Evolutionary conservation across 2,797 vertebrate genomes (phyloP).

Genomic region (Spinus olivaceus): DNA sequence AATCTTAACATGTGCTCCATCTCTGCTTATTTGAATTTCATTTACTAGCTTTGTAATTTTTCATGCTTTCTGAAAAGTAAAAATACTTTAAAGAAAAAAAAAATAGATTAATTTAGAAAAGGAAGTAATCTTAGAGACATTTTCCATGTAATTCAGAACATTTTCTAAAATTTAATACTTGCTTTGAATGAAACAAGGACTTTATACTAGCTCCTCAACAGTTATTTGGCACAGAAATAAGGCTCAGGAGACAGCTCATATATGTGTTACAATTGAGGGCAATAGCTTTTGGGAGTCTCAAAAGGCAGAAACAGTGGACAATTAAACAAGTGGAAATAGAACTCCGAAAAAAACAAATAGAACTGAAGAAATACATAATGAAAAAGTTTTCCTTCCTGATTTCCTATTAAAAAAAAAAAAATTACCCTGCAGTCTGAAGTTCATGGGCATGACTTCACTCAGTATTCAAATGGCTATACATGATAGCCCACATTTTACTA

Average conservation of each 20-base stretch:
- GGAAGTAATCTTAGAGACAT: slow-evolving; percentile 21
- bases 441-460: neutral
- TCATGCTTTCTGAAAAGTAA: slow-evolving; percentile 18
- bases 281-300: neutral
- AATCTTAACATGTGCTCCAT: neutral
- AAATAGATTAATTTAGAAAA: neutral
- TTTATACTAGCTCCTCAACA: neutral
- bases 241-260: neutral
- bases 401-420: neutral
- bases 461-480: neutral
- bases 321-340: neutral
- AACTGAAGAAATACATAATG: neutral
- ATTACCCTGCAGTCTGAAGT: neutral
- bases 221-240: neutral
- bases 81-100: neutral
- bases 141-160: slow-evolving; percentile 18
- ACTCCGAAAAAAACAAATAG: neutral
- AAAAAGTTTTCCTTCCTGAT: neutral
- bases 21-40: neutral
- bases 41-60: neutral
- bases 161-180: slow-evolving; percentile 34
- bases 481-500: neutral
- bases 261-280: neutral
- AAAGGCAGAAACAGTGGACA: neutral
- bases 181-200: slow-evolving; percentile 27